Conservation (phyloP, 1,140 invertebrate species). For the Rhynchophorus ferrugineus region DNA sequence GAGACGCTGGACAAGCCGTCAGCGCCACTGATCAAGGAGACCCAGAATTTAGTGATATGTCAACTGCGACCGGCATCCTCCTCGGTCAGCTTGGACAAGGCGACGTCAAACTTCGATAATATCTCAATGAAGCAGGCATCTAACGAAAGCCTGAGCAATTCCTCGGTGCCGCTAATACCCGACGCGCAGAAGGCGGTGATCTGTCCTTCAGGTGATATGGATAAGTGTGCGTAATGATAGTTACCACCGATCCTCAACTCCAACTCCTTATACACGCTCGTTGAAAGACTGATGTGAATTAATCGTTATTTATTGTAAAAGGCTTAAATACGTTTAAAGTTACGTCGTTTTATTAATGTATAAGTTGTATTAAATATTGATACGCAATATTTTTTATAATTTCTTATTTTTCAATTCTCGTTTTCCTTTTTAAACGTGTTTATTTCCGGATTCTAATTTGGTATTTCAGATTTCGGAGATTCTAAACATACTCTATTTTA, state of each 20-base stretch:
- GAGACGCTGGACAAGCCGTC: constrained; percentile 34
- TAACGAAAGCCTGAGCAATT: not conserved
- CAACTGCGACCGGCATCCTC: constrained; percentile 18
- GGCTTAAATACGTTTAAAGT: not conserved
- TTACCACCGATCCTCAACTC: not conserved
- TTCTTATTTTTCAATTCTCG: too few relatives aligned
- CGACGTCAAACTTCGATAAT: constrained; percentile 5
- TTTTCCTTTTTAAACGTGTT: not conserved
- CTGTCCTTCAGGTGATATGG: not conserved
- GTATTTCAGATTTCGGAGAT: too few relatives aligned
- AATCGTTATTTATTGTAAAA: not conserved
- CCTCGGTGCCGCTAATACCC: not conserved
- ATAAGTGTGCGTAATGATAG: not conserved
- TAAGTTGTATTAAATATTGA: not conserved
- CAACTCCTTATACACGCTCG: not conserved
- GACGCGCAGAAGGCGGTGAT: not conserved
- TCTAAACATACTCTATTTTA: too few relatives aligned
- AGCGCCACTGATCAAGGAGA: constrained; percentile 15
- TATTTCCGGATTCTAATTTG: not conserved
- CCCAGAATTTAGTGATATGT: constrained; percentile 18
- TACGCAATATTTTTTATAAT: not conserved
- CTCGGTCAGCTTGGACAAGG: constrained; percentile 10
- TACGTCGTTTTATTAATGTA: not conserved
- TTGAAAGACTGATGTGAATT: not conserved
- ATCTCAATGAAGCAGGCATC: not conserved